phyloP scores from a whole-genome alignment of 2,113 vertebrate species.

The Oreocharis arfaki region DNA sequence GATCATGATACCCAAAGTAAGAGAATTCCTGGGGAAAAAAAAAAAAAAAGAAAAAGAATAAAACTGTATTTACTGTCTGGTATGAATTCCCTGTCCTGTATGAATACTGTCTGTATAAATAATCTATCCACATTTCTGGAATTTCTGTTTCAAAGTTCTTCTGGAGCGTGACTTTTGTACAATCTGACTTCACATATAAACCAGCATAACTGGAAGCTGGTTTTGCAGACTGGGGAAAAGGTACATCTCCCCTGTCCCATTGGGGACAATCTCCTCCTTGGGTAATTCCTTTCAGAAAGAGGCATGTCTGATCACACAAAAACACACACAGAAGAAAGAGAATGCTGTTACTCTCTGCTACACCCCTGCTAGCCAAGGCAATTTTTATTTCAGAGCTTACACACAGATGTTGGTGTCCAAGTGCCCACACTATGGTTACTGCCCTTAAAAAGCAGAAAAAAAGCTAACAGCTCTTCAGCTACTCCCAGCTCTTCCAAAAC shows the following conservation, averaged over 20 bases:
- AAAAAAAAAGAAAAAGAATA: not conserved
- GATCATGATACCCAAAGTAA: not conserved
- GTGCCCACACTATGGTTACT: accelerated
- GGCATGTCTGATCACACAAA: not conserved
- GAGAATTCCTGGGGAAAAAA: not conserved
- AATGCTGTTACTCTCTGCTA: accelerated
- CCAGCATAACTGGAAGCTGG: accelerated
- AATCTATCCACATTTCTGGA: not conserved
- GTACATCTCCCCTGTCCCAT: accelerated
- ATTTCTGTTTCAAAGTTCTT: not conserved
- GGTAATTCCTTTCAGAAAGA: not conserved
- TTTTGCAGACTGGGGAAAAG: not conserved
- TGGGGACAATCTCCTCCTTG: not conserved
- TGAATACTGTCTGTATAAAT: too few relatives aligned
- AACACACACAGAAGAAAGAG: not conserved
- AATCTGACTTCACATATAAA: not conserved
- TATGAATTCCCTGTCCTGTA: not conserved
- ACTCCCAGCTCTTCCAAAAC: not conserved
- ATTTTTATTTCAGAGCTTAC: not conserved
- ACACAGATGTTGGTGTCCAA: not conserved
- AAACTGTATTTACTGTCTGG: not conserved
- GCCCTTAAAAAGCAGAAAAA: not conserved
- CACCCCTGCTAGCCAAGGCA: not conserved
- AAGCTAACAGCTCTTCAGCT: not conserved
- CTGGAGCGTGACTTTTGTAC: not conserved